Evolutionary conservation across 2,113 vertebrate species (phyloP).

Genomic region (Lutjanus erythropterus): DNA sequence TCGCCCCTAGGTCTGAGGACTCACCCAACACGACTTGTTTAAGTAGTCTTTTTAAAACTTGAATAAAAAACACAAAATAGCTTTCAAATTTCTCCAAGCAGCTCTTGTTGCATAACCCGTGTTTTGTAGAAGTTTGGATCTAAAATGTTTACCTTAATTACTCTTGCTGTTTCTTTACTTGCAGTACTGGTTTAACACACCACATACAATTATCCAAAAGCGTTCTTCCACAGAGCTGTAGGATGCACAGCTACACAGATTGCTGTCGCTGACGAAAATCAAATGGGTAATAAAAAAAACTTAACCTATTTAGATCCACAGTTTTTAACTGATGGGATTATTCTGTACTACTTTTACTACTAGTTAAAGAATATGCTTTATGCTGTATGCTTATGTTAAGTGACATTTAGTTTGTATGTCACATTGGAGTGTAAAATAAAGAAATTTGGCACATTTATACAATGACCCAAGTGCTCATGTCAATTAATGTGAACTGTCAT

Average conservation of each 20-base stretch:
- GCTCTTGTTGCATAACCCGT: not conserved
- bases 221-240: not conserved
- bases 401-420: not conserved
- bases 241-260: too few relatives aligned
- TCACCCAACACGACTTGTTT: not conserved
- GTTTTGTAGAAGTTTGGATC: not conserved
- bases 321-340: not conserved
- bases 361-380: too few relatives aligned
- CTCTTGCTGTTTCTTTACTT: not conserved
- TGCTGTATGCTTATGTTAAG: not conserved
- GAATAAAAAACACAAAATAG: not conserved
- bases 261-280: not conserved
- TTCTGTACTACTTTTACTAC: too few relatives aligned
- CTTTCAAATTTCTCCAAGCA: not conserved
- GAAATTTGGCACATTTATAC: too few relatives aligned
- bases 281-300: too few relatives aligned
- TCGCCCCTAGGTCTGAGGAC: not conserved
- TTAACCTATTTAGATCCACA: not conserved
- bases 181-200: not conserved
- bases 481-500: too few relatives aligned
- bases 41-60: not conserved
- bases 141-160: not conserved
- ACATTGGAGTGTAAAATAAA: not conserved
- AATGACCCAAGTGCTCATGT: too few relatives aligned
- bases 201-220: not conserved